Conservation (phyloP, 2,113 vertebrate species). For the Okapia johnstoni region DNA sequence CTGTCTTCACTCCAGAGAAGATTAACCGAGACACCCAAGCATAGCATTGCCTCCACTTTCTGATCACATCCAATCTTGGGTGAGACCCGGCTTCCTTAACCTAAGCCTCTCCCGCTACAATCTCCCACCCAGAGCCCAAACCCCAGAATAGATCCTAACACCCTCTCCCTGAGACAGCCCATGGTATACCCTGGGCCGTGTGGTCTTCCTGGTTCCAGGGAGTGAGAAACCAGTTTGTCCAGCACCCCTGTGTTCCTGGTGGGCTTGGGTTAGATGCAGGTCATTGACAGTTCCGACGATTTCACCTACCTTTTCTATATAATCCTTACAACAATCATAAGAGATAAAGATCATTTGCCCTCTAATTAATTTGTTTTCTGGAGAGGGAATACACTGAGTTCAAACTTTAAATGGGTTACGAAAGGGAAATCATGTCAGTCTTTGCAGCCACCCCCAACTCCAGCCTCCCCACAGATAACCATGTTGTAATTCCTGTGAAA, state of each 20-base stretch:
- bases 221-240: neutral
- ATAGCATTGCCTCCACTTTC: neutral
- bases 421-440: neutral
- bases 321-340: neutral
- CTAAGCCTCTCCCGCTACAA: neutral
- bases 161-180: neutral
- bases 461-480: neutral
- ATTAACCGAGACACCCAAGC: no score
- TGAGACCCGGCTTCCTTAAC: accelerated
- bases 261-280: neutral
- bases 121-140: neutral
- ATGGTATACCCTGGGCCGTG: accelerated
- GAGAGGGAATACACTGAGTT: neutral
- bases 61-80: neutral
- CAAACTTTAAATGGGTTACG: neutral
- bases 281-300: no score
- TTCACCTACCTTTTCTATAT: neutral
- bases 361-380: neutral
- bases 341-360: neutral
- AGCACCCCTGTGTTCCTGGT: accelerated
- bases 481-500: neutral
- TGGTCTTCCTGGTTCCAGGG: neutral
- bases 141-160: neutral
- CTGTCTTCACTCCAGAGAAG: neutral
- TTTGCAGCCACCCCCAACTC: neutral